Evolutionary conservation across 2,888 invertebrate genomes (phyloP).

Genomic region (Ptychoptera albimana): DNA sequence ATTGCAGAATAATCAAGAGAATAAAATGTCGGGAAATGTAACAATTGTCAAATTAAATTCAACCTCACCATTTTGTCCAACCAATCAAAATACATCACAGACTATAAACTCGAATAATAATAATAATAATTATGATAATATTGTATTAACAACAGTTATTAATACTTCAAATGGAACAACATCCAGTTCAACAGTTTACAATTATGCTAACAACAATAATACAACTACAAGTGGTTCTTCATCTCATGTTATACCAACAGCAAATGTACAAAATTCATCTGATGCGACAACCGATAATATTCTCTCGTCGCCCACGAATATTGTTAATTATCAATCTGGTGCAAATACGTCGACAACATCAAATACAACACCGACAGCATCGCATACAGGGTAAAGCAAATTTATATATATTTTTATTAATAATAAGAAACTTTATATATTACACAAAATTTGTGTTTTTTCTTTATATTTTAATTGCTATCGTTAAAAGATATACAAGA

Average conservation of each 20-base stretch:
- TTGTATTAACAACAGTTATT: constrained; percentile 7
- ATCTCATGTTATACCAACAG: no score
- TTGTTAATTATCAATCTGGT: no score
- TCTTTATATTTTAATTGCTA: constrained; percentile 11
- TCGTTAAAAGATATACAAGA: constrained; percentile 31
- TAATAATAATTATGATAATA: neutral
- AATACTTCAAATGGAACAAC: constrained; percentile 8
- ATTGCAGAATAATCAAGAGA: constrained; percentile 38
- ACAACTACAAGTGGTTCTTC: no score
- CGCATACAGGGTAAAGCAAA: neutral
- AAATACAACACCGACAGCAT: neutral
- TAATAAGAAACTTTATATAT: neutral
- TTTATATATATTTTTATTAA: neutral
- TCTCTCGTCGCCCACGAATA: no score
- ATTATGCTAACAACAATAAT: no score
- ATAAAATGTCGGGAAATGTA: constrained; percentile 56
- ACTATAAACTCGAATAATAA: neutral
- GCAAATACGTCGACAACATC: neutral
- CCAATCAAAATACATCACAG: constrained; percentile 5
- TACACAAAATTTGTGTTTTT: neutral
- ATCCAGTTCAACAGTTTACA: no score
- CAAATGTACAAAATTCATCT: no score
- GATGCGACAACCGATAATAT: no score
- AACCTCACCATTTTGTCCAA: constrained; percentile 14
- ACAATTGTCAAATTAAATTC: constrained; percentile 65